Base-by-base conservation (phyloP, 2,797 vertebrate species). In the Diglossa cyanea region DNA sequence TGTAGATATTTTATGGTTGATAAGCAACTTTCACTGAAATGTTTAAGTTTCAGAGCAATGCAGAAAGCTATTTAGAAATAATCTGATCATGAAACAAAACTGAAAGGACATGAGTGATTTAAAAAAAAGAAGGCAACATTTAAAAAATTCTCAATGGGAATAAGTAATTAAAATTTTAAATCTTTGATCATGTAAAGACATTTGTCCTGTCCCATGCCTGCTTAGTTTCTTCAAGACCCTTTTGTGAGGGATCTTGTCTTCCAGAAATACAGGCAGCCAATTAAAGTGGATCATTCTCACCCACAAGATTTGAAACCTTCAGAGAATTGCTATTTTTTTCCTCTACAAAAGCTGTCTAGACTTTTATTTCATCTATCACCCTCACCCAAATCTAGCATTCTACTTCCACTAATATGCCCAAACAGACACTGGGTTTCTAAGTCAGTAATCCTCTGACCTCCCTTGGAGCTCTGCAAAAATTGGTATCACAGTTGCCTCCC, bases 41-140 rank as follows among this genome's bases (percentile, higher is more conserved):
- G 3, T 76, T 70, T 40, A 40, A 4, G 21, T 62, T 73, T 45
- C 57, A 7, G 25, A 94, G 28, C 13, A 80, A 66, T 7, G n/a
- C 7, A 71, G 28, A 90, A 86, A 67, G 44, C 13, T 70, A n/a
- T 20, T 79, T 54, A 62, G 82, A 89, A 73, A 73, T 61, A 74
- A 63, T 16, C 23, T 23, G 12, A 77, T 19, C 17, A 37, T 24
- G 31, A 70, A 80, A 82, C 13, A 91, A 83, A 83, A 70, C 14
- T 23, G 30, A 73, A 90, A 16, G 13, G 20, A 55, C 30, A 28
- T 28, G 9, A 24, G 35, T 9, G 17, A 60, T 14, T 54, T 4
- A 20, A 16, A 45, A 44, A 40, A 42, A 13, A 4, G n/a, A 2
- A 6, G 4, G 8, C 26, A 31, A 20, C 20, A 54, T 14, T 37